Evolutionary conservation across 1,140 invertebrate species (phyloP).

Genomic region (Zaprionus kolodkinae): DNA sequence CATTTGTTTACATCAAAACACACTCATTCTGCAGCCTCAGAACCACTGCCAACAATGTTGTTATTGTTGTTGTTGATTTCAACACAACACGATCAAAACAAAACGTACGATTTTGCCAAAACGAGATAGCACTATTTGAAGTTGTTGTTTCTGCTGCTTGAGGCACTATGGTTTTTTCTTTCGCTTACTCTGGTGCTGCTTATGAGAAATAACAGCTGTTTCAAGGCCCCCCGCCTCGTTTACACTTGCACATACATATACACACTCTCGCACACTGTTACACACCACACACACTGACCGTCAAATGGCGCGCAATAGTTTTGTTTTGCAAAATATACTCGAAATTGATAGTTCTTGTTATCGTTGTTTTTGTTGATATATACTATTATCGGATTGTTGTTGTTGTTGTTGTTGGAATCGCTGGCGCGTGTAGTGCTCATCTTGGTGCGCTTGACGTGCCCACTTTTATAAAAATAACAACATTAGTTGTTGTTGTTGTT

Average conservation of each 20-base stretch:
- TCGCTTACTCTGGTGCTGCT: slow-evolving; percentile 33
- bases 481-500: slow-evolving; percentile 29
- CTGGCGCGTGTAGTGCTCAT: slow-evolving; percentile 51
- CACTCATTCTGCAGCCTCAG: slow-evolving; percentile 34
- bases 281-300: slow-evolving; percentile 29
- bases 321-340: slow-evolving; percentile 30
- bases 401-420: slow-evolving; percentile 30
- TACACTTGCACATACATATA: slow-evolving; percentile 12
- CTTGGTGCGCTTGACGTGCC: slow-evolving; percentile 56
- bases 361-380: slow-evolving; percentile 32
- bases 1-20: slow-evolving; percentile 72
- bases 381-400: slow-evolving; percentile 5
- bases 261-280: background rate
- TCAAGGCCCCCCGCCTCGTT: slow-evolving; percentile 50
- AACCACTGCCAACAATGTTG: slow-evolving; percentile 31
- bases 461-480: slow-evolving; percentile 61
- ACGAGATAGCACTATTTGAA: slow-evolving; percentile 66
- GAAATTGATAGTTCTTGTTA: slow-evolving; percentile 50
- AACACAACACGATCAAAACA: slow-evolving; percentile 71
- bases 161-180: slow-evolving; percentile 9
- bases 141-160: slow-evolving; percentile 42
- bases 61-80: slow-evolving; percentile 33
- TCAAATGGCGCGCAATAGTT: slow-evolving; percentile 18
- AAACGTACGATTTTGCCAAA: slow-evolving; percentile 78
- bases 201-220: slow-evolving; percentile 67